A percentile compares a stretch with the other conserved stretches of the same genome.
These are phyloP conservation scores for Aspidoscelis tigris DNA, from an alignment of 2,113 vertebrate species.

Conservation along the genomic window DNA sequence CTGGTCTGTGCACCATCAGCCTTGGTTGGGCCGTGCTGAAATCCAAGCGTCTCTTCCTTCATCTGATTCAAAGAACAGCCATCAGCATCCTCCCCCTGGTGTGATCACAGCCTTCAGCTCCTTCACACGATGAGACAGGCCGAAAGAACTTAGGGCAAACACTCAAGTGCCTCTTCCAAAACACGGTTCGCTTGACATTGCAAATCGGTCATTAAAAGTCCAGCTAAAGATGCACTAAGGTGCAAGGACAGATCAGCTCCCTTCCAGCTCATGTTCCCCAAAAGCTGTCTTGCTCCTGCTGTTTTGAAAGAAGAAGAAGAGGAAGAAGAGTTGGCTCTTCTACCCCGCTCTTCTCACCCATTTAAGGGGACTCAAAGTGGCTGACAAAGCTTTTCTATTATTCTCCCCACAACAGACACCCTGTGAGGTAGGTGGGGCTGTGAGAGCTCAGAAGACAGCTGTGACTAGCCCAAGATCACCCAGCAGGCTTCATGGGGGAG, in stretches of 20 bases:
- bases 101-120: neutral
- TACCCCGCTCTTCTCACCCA: too few species aligned
- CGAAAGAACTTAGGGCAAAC: constrained; percentile 39
- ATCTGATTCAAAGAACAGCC: neutral
- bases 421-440: too few species aligned
- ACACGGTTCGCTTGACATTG: constrained; percentile 29
- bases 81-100: neutral
- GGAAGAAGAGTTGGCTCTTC: too few species aligned
- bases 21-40: neutral
- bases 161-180: constrained; percentile 50
- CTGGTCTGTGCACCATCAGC: neutral
- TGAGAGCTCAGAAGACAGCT: too few species aligned
- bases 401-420: too few species aligned
- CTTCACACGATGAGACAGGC: neutral
- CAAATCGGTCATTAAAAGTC: constrained; percentile 18
- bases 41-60: neutral
- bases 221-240: constrained; percentile 26
- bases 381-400: too few species aligned
- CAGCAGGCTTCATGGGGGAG: too few species aligned
- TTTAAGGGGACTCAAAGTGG: too few species aligned
- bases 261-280: constrained; percentile 19
- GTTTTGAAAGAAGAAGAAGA: constrained; percentile 21
- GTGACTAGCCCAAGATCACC: too few species aligned
- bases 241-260: constrained; percentile 33
- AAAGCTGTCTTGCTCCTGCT: constrained; percentile 10